Conservation (phyloP, 2,888 invertebrate species). For the Adelognathus sp. region DNA sequence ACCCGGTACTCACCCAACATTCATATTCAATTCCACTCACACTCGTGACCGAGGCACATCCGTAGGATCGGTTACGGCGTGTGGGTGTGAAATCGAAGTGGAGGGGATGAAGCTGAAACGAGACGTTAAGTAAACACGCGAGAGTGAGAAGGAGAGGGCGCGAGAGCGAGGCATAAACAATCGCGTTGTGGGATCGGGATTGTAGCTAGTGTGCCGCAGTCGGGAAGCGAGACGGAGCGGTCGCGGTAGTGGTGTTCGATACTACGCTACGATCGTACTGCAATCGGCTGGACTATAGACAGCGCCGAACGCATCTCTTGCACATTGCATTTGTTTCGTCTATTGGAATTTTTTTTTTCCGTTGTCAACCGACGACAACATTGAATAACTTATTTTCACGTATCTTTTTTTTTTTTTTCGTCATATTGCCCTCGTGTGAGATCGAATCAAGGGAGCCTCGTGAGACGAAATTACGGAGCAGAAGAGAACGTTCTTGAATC, state of each 20-base stretch:
- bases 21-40: not conserved
- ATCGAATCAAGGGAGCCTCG: not conserved
- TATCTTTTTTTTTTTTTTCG: not conserved
- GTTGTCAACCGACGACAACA: not conserved
- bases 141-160: too few relatives aligned
- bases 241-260: not conserved
- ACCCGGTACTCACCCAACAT: not conserved
- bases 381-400: not conserved
- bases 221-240: not conserved
- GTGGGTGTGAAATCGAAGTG: not conserved
- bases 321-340: not conserved
- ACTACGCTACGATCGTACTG: not conserved
- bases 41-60: not conserved
- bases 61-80: not conserved
- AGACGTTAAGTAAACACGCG: not conserved
- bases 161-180: not conserved
- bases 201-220: not conserved
- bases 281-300: not conserved
- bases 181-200: not conserved
- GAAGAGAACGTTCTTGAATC: conserved; percentile 14
- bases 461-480: conserved; percentile 1
- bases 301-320: not conserved
- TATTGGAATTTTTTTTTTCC: not conserved
- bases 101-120: not conserved
- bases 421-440: not conserved